Base-by-base conservation (phyloP, 1,140 invertebrate genomes). In the Drosophila burlai region DNA sequence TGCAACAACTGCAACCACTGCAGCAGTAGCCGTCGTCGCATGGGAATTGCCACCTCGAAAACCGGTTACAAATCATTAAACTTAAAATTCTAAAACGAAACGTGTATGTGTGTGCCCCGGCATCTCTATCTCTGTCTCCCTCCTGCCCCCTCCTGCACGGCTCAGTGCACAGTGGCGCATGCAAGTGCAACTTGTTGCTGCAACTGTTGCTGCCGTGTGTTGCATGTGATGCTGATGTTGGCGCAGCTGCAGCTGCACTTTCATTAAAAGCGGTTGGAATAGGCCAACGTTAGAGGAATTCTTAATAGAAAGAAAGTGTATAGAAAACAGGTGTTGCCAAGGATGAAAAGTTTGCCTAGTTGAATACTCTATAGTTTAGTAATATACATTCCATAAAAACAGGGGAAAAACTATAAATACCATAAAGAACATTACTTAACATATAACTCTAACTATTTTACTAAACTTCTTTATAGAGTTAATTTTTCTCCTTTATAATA, bases 61-160 rank as follows among this genome's bases (percentile, higher is more conserved):
- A 89, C 84, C 84, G 84, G 84, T 89, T 89, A 84, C 55, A 81
- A 83, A 81, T 81, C 84, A 87, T 87, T 83, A 84, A 81, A 89
- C 84, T 81, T 77, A 84, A 78, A 65, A 81, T 84, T 89, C 85
- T 89, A 83, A 87, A 83, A 78, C 67, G 80, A 82, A 65, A 57
- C 21, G 15, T 16, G 6, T 34, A 10, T 52, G 16, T 76, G 72
- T 72, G 61, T 60, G 47, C n/a, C 60, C 58, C 42, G 34, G 59
- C 46, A 47, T 47, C 67, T 63, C 24, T 16, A n/a, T 50, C 24
- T 38, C 68, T 46, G 10, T 64, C 60, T 52, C 42, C 24, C 4
- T 58, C 50, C 40, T 11, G 29, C 10, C 26, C 38, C 50, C 61
- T 42, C 54, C 63, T 36, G 49, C 72, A 83, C 61, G 81, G 66